Evolutionary conservation across 2,888 invertebrate species (phyloP).

Genomic region (Lutraria lutraria): DNA sequence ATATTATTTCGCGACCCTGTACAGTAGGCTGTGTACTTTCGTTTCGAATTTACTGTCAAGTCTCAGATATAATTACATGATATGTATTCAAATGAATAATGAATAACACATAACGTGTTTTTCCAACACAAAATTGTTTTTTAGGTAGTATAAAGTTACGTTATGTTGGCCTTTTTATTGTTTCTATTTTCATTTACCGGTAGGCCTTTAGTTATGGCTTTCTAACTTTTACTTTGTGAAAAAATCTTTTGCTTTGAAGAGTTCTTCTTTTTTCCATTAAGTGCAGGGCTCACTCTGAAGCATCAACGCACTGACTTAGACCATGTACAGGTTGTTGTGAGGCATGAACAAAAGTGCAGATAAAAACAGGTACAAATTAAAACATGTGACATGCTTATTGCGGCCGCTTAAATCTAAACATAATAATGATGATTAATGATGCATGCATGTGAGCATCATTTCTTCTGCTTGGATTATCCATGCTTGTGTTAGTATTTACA

Average conservation of each 20-base stretch:
- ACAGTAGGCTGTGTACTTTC: too few relatives aligned
- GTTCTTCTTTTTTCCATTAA: neutral
- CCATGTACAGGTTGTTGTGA: too few relatives aligned
- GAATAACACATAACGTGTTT: neutral
- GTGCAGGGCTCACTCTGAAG: too few relatives aligned
- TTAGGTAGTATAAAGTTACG: neutral
- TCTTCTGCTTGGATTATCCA: neutral
- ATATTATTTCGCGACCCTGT: conserved; percentile 9
- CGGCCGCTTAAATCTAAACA: too few relatives aligned
- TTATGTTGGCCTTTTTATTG: neutral
- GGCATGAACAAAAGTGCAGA: too few relatives aligned
- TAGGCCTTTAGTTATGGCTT: neutral
- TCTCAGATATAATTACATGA: neutral
- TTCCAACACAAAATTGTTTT: neutral
- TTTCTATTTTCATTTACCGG: neutral
- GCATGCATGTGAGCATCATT: neutral
- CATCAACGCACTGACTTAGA: too few relatives aligned
- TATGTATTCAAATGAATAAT: neutral
- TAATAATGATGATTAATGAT: neutral
- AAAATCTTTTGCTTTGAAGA: neutral
- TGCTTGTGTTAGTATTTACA: too few relatives aligned
- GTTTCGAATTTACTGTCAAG: neutral
- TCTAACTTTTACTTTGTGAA: neutral
- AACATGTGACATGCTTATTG: too few relatives aligned
- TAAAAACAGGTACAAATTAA: too few relatives aligned